Base-by-base conservation (phyloP, 2,797 vertebrate genomes). In the Melanotaenia boesemani region DNA sequence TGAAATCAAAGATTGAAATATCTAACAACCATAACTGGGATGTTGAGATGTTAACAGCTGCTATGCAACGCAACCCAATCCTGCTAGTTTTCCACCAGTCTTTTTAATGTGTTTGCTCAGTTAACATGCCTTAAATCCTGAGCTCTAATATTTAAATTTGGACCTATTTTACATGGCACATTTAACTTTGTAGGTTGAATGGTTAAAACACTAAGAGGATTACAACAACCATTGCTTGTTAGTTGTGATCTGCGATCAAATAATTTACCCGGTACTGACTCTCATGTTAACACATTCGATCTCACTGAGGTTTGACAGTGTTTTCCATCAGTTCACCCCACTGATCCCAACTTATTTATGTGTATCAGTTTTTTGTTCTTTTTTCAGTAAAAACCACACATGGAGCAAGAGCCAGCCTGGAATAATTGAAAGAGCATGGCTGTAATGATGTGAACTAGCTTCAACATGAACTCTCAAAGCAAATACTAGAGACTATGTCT, bases 301-400 rank as follows among this genome's bases (percentile, higher is more conserved):
- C 39, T 57, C 36, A 62, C 58, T 63, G 70, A 79, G 37, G 32
- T 56, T 63, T 75, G 56, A 63, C 61, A 67, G 20, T 8, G 37
- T 69, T 75, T 75, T 67, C 48, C 62, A 77, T 67, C 46, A 68
- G 26, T 67, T 70, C 20, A 77, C 41, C 80, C 76, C 59, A 46
- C 16, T 68, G 32, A 76, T 55, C 18, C 26, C 54, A 56, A 69
- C 44, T 72, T 52, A 37, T 39, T 39, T 13, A 11, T 13, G 37
- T 39, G 3, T 2, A 15, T 39, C 32, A 6, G 32, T 66, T 30
- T 67, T 74, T 57, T 26, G 60, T 39, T 61, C 63, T 48, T 48
- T 48, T n/a, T 8, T 0, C 1, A 48, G 2, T 48, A 8, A 18
- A 48, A 44, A 54, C 7, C 34, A 65, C 28, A 63, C 63, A 58